Base-by-base conservation (phyloP, 2,113 vertebrate species). In the Colinus virginianus region DNA sequence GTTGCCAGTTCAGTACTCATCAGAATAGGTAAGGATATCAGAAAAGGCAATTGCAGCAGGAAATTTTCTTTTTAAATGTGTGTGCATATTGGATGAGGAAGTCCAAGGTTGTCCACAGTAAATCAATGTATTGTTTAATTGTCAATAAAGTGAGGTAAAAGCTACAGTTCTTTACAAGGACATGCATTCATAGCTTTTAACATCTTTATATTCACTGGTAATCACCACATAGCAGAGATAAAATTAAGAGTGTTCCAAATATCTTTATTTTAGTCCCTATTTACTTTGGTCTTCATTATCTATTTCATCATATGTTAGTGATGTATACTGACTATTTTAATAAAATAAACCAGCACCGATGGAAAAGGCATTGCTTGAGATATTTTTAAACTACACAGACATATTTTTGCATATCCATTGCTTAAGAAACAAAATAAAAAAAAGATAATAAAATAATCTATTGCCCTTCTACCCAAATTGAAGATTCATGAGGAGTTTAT, bases 1-100 rank as follows among this genome's bases (percentile, higher is more conserved):
- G 72, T 48, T 91, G 43, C 78, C 62, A 85, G 84, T 84, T 96
- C 94, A 93, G 63, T 91, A 90, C 56, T 78, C 63, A 62, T 5
- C 53, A 59, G 61, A 83, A 90, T 26, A 88, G 68, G 68, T 79
- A 83, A 89, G 43, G 51, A 67, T 13, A 89, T 38, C 22, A 82
- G 63, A 92, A 96, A 89, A 93, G 32, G 61, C 40, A 64, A 38
- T 74, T 91, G 43, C 13, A 80, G 64, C 7, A 75, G 56, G 46
- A 87, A 70, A 23, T 63, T 85, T 81, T 93, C 45, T 74, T 89
- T 87, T 80, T 26, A 71, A 72, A 66, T 21, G 11, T 36, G 28
- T 53, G 26, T 45, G 58, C 82, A 30, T 45, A 84, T 3, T 30
- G 58, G 14, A 42, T 78, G 48, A 85, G 5, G 5, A 83, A 90